Conservation (phyloP, 2,113 vertebrate species). For the Catagonus wagneri region DNA sequence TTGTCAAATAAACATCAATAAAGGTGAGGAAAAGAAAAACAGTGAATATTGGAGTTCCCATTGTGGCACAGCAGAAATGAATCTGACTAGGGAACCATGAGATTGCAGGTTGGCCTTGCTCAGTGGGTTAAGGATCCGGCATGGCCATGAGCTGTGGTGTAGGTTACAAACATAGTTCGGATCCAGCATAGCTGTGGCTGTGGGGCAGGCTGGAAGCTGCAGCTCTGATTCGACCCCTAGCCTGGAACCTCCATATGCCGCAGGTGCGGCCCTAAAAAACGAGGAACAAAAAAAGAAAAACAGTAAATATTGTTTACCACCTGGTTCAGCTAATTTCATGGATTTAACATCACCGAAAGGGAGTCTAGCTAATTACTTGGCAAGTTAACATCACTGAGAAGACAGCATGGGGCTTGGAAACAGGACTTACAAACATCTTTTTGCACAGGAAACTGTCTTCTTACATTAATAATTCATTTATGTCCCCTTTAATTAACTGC, state of each 20-base stretch:
- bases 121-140: too few relatives aligned
- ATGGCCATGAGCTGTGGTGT: too few relatives aligned
- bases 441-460: not conserved
- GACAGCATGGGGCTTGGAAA: not conserved
- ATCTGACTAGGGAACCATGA: too few relatives aligned
- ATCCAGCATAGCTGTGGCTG: too few relatives aligned
- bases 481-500: not conserved
- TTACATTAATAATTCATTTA: not conserved
- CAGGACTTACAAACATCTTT: not conserved
- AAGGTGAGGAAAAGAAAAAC: not conserved
- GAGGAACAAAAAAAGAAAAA: not conserved
- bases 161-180: too few relatives aligned
- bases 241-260: too few relatives aligned
- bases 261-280: too few relatives aligned
- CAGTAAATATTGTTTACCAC: not conserved
- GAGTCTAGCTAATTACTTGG: not conserved
- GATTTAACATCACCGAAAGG: not conserved
- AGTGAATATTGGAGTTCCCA: too few relatives aligned
- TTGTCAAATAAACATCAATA: not conserved
- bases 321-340: not conserved
- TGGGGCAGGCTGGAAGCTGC: too few relatives aligned
- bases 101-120: too few relatives aligned
- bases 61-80: too few relatives aligned
- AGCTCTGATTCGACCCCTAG: too few relatives aligned
- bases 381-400: not conserved